Base-by-base conservation (phyloP, 2,888 invertebrate genomes). In the Tenthredo amoena region DNA sequence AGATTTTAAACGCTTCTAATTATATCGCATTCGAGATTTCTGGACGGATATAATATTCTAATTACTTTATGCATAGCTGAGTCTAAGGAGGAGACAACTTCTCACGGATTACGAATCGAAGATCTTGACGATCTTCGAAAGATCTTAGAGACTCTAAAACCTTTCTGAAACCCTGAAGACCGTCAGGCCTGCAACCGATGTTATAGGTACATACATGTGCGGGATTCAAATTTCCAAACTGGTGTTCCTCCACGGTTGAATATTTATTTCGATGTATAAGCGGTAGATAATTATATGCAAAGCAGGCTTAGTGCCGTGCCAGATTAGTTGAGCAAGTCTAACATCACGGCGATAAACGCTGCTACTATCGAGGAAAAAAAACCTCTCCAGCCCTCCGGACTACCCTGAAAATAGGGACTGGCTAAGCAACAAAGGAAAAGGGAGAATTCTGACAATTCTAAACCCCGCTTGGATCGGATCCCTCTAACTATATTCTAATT, bases 261-360 rank as follows among this genome's bases (percentile, higher is more conserved):
- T 81, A 81, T 62, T n/a, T 77, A 18, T 81, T 26, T 26, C 12
- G 62, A 62, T 62, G 26, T 62, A 62, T 62, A 62, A 62, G 26
- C 10, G 62, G 26, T 62, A 62, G 81, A 50, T 62, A 81, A 81
- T 62, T 81, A 81, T 62, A 81, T 81, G 81, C 62, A 81, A 81
- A 81, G 81, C 15, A 81, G 72, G 81, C 81, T 81, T 62, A 81
- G 62, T 81, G 58, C 58, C 81, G 58, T 81, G 58, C 62, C 81
- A 81, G 37, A 81, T 81, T 81, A 37, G 81, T 50, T 62, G 37
- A 62, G 81, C 62, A 40, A 81, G 58, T 62, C 40, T 34, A 50
- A 62, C 62, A 81, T 58, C 37, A 18, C 9, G 21, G 37, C 34
- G 37, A 58, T 40, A 77, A 77, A 77, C 77, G 50, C 26, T 47